Base-by-base conservation (phyloP, 2,888 invertebrate genomes). In the Andrena fulva region DNA sequence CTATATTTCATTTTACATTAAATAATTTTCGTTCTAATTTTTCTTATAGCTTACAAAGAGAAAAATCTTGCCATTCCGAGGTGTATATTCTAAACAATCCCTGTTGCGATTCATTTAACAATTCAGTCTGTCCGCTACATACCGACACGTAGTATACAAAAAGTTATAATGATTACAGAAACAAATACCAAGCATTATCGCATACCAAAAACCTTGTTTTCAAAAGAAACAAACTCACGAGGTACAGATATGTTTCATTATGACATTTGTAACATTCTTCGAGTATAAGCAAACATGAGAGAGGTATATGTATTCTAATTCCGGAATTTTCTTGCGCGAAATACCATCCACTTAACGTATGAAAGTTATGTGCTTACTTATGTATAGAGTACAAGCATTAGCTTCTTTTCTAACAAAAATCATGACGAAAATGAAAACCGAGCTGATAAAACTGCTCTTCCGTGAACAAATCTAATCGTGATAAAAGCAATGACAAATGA, bases 371-470 rank as follows among this genome's bases (percentile, higher is more conserved):
- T 77, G 66, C 66, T 68, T 56, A 80, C 67, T 70, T 67, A 67
- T 16, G 24, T 42, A 48, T 48, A 35, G 7, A 48, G 8, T 80
- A 70, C 42, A 71, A 81, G 69, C 63, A 69, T 35, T 70, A 10
- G 52, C 24, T 75, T 75, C 42, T 73, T 77, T 56, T 59, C 35
- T 24, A 2, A 54, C 10, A 52, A 84, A 20, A 77, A 69, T 80
- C 12, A 52, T 72, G 29, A 77, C 4, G 75, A 62, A 85, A 78
- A 69, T 69, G 56, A 82, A n/a, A 83, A 73, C 59, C 48, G 20
- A 75, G 31, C 48, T 77, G 64, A 52, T 63, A 71, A 86, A 83
- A 88, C 85, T 87, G 88, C 82, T 90, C 88, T 89, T 87, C 87
- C 79, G 70, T 80, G 89, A 89, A 86, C 90, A 88, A 89, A 80